Evolutionary conservation across 2,888 invertebrate genomes (phyloP), one percentile per base, ranked within the genome.

Genomic region (Electrophaes corylata): DNA sequence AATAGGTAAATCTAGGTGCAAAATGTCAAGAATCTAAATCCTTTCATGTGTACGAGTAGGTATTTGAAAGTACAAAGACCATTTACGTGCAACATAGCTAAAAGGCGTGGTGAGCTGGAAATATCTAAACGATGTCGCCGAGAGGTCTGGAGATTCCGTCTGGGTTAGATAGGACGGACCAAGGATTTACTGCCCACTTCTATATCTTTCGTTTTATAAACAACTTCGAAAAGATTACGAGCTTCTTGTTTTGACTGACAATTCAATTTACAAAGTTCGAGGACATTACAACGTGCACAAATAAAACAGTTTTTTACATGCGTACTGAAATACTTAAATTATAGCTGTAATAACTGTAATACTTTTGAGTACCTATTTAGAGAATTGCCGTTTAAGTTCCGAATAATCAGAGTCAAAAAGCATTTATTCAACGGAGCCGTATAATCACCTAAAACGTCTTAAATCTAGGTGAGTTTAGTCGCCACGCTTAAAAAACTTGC

Each of bases 41-140:
- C 1, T 29, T 8, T 10, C 26, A 29, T 6, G 26, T 10, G 12
- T 33, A 33, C 12, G n/a, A n/a, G n/a, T 33, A 33, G 11, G 12
- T 40, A 11, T 26, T 20, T 48, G 4, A 41, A 16, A 26, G n/a
- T 2, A 12, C 23, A 48, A 48, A 39, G 6, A 16, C 44, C 44
- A 18, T 14, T 26, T 39, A 14, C 4, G 18, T 45, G 19, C 29
- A 47, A 48, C 47, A 35, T 20, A 26, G 39, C 39, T 48, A 18
- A 48, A 48, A 48, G 26, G 39, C 48, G 48, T 48, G 48, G 48
- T 16, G 48, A 78, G 70, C 71, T 71, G 60, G 70, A 76, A 79
- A 79, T 79, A 75, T 81, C 78, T 78, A 77, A 76, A 78, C 71
- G 66, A 69, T 69, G 70, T 65, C 64, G 65, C 68, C 56, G 58